Percentiles rank a stretch among this genome's conserved stretches.
Evolutionary conservation across 2,113 vertebrate species (phyloP).

Genomic region (Mobula hypostoma): DNA sequence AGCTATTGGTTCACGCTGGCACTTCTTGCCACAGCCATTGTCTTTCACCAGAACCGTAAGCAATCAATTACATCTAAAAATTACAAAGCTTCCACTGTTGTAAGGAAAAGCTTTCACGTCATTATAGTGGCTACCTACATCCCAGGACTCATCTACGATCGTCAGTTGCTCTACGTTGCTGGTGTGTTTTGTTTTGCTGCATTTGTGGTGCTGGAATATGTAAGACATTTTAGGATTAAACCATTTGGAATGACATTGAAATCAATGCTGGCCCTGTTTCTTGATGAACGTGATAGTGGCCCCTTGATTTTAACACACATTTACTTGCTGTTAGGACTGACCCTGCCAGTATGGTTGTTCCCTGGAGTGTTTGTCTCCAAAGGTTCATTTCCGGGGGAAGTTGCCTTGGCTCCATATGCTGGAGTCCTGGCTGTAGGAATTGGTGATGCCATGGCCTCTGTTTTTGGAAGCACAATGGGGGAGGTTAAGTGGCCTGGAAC

Average conservation of each 20-base stretch:
- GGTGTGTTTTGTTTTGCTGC: constrained; percentile 75
- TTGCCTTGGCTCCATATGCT: constrained; percentile 80
- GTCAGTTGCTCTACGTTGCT: constrained; percentile 74
- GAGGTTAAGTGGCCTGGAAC: constrained; percentile 94
- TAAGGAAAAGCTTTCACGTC: constrained; percentile 90
- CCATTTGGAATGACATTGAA: constrained; percentile 79
- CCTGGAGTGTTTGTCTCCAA: constrained; percentile 77
- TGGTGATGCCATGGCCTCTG: constrained; percentile 82
- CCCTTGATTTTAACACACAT: constrained; percentile 93
- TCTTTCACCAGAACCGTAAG: constrained; percentile 81
- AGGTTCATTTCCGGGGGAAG: constrained; percentile 63
- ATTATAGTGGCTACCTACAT: constrained; percentile 83
- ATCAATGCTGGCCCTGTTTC: constrained; percentile 76
- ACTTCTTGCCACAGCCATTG: constrained; percentile 64
- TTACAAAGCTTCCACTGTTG: constrained; percentile 75
- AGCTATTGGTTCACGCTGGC: constrained; percentile 76
- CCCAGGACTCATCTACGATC: constrained; percentile 82
- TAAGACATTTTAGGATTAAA: constrained; percentile 84
- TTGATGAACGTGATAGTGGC: constrained; percentile 89
- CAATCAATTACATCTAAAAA: constrained; percentile 76
- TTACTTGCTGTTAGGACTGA: constrained; percentile 89
- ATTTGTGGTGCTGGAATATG: constrained; percentile 79
- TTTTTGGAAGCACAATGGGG: constrained; percentile 84
- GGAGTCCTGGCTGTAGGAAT: constrained; percentile 88
- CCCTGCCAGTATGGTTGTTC: constrained; percentile 85